Evolutionary conservation across 2,113 vertebrate species (phyloP).

Genomic region (Austrofundulus limnaeus): DNA sequence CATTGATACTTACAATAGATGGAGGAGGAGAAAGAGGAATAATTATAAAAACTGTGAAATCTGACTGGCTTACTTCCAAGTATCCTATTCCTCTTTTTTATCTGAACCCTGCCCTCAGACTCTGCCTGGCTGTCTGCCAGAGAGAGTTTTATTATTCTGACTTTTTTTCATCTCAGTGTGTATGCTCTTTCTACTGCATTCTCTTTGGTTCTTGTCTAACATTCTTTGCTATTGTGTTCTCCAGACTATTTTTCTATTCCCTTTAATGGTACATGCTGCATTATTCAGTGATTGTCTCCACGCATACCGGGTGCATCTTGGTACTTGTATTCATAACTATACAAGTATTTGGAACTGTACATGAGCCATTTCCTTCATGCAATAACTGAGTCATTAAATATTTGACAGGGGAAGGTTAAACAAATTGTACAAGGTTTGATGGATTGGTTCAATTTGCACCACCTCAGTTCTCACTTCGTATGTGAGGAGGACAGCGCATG

Average conservation of each 20-base stretch:
- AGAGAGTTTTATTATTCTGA: conserved; percentile 69
- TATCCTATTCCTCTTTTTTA: conserved; percentile 70
- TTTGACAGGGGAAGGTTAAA: conserved; percentile 49
- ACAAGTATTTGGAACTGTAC: conserved; percentile 24
- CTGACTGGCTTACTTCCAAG: conserved; percentile 73
- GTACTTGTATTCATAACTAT: conserved; percentile 13
- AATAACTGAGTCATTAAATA: conserved; percentile 55
- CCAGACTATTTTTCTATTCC: conserved; percentile 28
- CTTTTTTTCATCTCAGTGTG: conserved; percentile 40
- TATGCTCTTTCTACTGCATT: conserved; percentile 37
- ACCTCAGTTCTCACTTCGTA: conserved; percentile 44
- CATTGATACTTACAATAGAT: conserved; percentile 70
- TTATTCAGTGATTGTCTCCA: conserved; percentile 29
- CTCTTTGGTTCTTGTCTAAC: conserved; percentile 40
- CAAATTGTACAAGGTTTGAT: conserved; percentile 52
- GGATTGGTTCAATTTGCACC: conserved; percentile 61
- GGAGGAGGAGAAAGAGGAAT: conserved; percentile 37
- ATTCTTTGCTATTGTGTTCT: conserved; percentile 25
- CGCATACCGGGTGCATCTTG: conserved; percentile 18
- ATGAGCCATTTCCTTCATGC: conserved; percentile 34
- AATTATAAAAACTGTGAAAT: conserved; percentile 64
- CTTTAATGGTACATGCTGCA: conserved; percentile 7
- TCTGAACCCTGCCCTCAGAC: conserved; percentile 72
- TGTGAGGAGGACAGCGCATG: conserved; percentile 36
- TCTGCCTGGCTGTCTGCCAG: conserved; percentile 69